phyloP scores from a whole-genome alignment of 2,797 vertebrate genomes.

The Synaphobranchus kaupii region DNA sequence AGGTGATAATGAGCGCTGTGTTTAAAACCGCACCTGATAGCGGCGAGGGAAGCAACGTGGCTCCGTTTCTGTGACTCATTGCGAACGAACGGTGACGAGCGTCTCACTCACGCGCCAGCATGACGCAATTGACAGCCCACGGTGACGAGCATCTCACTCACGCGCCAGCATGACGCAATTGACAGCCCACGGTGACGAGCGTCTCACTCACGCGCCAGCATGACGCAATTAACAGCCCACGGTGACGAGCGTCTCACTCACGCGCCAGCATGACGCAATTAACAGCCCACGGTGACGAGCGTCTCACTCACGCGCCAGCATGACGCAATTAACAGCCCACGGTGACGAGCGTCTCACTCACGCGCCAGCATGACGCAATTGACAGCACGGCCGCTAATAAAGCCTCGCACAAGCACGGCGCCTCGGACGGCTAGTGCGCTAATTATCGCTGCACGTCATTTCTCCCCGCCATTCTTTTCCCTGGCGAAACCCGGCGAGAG shows the following conservation, averaged over 20 bases:
- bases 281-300: background rate
- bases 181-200: too few relatives aligned
- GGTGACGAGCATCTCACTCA: too few relatives aligned
- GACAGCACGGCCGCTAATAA: background rate
- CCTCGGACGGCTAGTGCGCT: background rate
- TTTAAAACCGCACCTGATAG: background rate
- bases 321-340: too few relatives aligned
- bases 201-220: too few relatives aligned
- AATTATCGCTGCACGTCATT: background rate
- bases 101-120: background rate
- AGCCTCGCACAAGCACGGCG: background rate
- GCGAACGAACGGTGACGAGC: background rate
- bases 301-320: background rate
- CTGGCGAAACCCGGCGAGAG: background rate
- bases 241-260: too few relatives aligned
- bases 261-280: background rate
- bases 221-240: too few relatives aligned
- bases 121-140: background rate
- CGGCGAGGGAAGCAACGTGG: background rate
- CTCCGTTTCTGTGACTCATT: background rate
- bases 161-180: too few relatives aligned
- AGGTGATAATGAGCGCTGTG: background rate
- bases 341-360: background rate
- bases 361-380: background rate
- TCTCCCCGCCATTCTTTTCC: background rate